phyloP scores from a whole-genome alignment of 2,888 invertebrate species.

The Caenorhabditis angaria region DNA sequence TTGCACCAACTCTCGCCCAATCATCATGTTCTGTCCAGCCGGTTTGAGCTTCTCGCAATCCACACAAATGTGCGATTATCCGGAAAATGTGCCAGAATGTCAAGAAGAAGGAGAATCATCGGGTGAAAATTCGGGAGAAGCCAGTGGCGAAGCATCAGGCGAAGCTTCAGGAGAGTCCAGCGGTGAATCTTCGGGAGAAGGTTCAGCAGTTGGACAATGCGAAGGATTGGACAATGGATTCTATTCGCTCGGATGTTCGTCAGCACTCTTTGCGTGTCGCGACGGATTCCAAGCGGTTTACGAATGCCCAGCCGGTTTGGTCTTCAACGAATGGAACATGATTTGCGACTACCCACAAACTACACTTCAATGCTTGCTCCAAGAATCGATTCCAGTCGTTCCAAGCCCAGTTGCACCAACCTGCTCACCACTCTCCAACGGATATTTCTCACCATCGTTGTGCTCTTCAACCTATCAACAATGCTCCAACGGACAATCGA shows the following conservation, averaged over 20 bases:
- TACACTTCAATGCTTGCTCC: constrained; percentile 16
- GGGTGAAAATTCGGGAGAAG: constrained; percentile 24
- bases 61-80: constrained; percentile 26
- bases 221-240: constrained; percentile 17
- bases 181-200: constrained; percentile 11
- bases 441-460: background rate
- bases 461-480: background rate
- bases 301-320: constrained; percentile 27
- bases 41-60: constrained; percentile 21
- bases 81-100: constrained; percentile 17
- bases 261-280: constrained; percentile 26
- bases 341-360: constrained; percentile 36
- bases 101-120: constrained; percentile 1
- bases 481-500: background rate
- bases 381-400: background rate
- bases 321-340: constrained; percentile 25
- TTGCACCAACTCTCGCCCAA: constrained; percentile 28
- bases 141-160: constrained; percentile 17
- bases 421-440: background rate
- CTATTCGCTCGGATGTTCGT: constrained; percentile 26
- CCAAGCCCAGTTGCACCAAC: background rate
- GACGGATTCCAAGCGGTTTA: constrained; percentile 17
- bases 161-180: constrained; percentile 16
- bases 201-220: constrained; percentile 16
- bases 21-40: constrained; percentile 36